These are phyloP conservation scores for Falcunculus frontatus DNA, from an alignment of 2,113 vertebrate species.

Conservation along the genomic window DNA sequence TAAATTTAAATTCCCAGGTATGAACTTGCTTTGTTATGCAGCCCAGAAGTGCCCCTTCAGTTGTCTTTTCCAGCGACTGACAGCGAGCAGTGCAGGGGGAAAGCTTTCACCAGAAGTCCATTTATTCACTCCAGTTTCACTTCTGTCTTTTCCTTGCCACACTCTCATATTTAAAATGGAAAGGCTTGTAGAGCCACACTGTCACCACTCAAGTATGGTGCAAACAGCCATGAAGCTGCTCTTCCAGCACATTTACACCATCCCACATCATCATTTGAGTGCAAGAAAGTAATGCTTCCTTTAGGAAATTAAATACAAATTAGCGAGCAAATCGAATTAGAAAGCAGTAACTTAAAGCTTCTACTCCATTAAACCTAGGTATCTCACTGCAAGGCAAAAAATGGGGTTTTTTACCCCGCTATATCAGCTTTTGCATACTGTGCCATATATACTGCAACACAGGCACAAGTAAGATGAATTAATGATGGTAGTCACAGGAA, in stretches of 20 bases:
- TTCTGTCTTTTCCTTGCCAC: background rate
- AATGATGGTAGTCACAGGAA: constrained; percentile 3
- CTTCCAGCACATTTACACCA: background rate
- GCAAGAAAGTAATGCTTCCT: background rate
- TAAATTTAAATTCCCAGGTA: background rate
- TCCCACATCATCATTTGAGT: background rate
- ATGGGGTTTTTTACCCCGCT: background rate
- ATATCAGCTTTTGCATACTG: background rate
- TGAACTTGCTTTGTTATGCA: background rate
- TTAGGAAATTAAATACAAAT: constrained; percentile 1
- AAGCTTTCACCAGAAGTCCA: background rate
- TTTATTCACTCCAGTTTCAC: background rate
- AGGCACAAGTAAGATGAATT: background rate
- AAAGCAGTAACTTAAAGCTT: background rate
- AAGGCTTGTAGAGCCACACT: background rate
- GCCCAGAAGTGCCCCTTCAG: background rate
- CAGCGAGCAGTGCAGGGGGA: background rate
- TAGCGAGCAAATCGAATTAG: background rate
- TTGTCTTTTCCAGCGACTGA: background rate
- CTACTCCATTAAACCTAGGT: background rate
- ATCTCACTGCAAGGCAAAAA: background rate
- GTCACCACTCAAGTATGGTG: background rate
- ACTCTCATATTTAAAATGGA: background rate
- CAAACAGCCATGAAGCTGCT: background rate
- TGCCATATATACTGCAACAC: background rate